Percentiles rank a stretch among this genome's conserved stretches.
phyloP scores from a whole-genome alignment of 64 coral and sea anemone genomes.

The Stylophora pistillata region DNA sequence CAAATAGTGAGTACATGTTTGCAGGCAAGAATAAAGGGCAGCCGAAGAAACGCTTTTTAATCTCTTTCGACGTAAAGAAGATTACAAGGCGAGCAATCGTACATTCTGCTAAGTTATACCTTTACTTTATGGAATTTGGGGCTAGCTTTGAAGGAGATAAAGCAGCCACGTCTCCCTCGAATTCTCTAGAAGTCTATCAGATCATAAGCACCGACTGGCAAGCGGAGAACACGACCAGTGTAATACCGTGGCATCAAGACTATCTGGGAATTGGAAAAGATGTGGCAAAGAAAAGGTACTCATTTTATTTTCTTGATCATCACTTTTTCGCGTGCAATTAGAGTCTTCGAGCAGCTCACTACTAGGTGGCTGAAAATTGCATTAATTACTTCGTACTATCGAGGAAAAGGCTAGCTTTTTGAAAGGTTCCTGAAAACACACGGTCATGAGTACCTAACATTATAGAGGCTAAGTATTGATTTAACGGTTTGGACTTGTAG shows the following conservation, averaged over 20 bases:
- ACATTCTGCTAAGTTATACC: slow-evolving; percentile 74
- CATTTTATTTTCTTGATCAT: no score
- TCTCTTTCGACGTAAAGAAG: slow-evolving; percentile 81
- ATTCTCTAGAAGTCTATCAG: slow-evolving; percentile 85
- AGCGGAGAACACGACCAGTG: slow-evolving; percentile 65
- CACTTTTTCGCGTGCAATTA: no score
- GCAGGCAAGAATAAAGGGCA: slow-evolving; percentile 67
- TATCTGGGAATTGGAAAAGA: slow-evolving; percentile 86
- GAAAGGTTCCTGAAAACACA: no score
- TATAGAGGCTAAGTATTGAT: no score
- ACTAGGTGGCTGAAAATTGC: no score
- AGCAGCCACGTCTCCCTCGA: slow-evolving; percentile 19
- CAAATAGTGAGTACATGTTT: slow-evolving; percentile 55
- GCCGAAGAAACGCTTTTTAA: slow-evolving; percentile 81
- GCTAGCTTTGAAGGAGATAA: slow-evolving; percentile 26
- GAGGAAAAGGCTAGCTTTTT: no score
- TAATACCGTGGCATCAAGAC: slow-evolving; percentile 94
- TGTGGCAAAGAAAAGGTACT: slow-evolving; percentile 62
- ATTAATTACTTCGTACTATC: no score
- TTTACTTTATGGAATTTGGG: slow-evolving; percentile 65
- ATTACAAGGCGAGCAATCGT: slow-evolving; percentile 69
- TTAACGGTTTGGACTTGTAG: no score
- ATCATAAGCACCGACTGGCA: slow-evolving; percentile 88
- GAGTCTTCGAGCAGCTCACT: no score
- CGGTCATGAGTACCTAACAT: no score